Base-by-base conservation (phyloP, 2,113 vertebrate genomes). In the Labeo catla region DNA sequence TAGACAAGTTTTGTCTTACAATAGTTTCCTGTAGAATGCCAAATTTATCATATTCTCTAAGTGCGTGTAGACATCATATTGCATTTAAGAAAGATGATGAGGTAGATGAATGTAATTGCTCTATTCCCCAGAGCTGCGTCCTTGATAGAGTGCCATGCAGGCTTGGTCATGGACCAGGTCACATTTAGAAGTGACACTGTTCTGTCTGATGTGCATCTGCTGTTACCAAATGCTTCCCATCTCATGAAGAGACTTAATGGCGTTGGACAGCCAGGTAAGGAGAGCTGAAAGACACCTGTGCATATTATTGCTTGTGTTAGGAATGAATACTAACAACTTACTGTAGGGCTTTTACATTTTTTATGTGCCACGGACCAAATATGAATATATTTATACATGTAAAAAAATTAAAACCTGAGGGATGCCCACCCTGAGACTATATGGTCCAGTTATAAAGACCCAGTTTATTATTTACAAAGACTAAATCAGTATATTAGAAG, bases 141-240 rank as follows among this genome's bases (percentile, higher is more conserved):
- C 72, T 85, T 61, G 19, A 65, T 73, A 43, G 52, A 72, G 61
- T 70, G 87, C 45, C 78, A 91, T 89, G 87, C 84, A 87, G 86
- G 15, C 36, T 2, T 13, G 36, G 88, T 68, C 87, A 96, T 97
- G 97, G 96, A 97, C 57, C 94, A 93, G 63, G 87, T 95, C 87
- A 94, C 90, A 0, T 97, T 97, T 72, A 94, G 50, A 86, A 96
- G 95, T 8, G 94, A 96, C 92, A 96, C 95, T 0, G 96, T 98
- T 2, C 94, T 98, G 39, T 98, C 96, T 0, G 97, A 98, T 0
- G 93, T 97, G 59, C 97, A 98, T 90, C 89, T 97, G 43, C 91
- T 94, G 78, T 93, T 91, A 34, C 95, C 96, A 0, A 96, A 94
- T 83, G 90, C 92, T 63, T 93, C 93, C 2, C 96, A 94, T 78